Evolutionary conservation across 2,888 invertebrate species (phyloP).

Genomic region (Diploptera punctata): DNA sequence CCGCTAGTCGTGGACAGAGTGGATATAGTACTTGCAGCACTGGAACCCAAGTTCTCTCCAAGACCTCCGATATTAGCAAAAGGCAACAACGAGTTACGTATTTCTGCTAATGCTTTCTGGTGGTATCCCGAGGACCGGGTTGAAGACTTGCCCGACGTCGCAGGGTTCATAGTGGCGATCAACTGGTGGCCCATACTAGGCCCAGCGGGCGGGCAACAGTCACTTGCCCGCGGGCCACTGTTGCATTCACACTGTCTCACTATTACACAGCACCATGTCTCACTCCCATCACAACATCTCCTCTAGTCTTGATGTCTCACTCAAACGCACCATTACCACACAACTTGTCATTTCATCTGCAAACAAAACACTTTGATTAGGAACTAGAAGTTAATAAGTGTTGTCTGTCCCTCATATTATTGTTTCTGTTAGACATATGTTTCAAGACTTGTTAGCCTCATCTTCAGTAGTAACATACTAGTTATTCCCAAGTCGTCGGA

Average conservation of each 20-base stretch:
- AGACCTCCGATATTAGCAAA: conserved; percentile 69
- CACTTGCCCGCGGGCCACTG: conserved; percentile 48
- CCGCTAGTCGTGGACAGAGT: conserved; percentile 67
- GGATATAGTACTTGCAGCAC: conserved; percentile 77
- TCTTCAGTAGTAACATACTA: no score
- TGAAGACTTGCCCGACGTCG: conserved; percentile 63
- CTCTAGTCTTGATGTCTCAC: neutral
- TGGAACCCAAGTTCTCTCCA: conserved; percentile 69
- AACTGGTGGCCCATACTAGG: conserved; percentile 62
- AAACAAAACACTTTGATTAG: no score
- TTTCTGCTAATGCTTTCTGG: conserved; percentile 87
- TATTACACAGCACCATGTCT: conserved; percentile 28
- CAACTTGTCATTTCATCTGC: neutral
- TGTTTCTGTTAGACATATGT: no score
- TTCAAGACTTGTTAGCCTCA: no score
- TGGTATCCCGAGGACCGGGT: conserved; percentile 77
- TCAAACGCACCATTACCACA: neutral
- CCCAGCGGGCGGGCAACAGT: conserved; percentile 62
- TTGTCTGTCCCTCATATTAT: no score
- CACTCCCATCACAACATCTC: neutral
- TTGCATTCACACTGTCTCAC: conserved; percentile 38
- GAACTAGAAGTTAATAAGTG: no score
- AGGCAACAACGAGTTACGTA: conserved; percentile 81
- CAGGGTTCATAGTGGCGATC: conserved; percentile 60
- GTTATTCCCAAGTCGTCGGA: no score